phyloP scores from a whole-genome alignment of 2,113 vertebrate species.

The Hippopotamus amphibius region DNA sequence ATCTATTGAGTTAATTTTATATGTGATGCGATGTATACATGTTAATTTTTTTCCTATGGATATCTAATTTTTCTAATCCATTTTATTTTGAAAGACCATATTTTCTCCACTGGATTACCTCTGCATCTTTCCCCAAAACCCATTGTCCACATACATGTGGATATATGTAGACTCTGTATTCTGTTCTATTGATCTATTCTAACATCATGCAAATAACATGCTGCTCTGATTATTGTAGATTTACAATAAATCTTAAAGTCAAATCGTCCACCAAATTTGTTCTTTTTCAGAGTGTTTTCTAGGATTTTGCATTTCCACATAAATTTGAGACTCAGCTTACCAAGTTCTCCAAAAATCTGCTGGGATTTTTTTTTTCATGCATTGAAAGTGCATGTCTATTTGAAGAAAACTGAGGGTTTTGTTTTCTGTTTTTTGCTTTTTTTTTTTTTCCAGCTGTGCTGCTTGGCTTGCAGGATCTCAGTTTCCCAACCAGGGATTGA shows the following conservation, averaged over 20 bases:
- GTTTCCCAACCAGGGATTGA: background rate
- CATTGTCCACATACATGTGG: background rate
- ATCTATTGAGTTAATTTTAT: too few relatives aligned
- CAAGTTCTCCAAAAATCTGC: background rate
- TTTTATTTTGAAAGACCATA: background rate
- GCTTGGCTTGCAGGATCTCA: background rate
- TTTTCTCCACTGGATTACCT: background rate
- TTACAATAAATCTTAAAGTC: background rate
- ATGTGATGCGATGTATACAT: background rate
- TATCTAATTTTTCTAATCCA: background rate
- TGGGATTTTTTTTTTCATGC: background rate
- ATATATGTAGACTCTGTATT: background rate
- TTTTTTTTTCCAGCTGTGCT: background rate
- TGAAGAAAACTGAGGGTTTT: background rate
- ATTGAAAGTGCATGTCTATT: background rate
- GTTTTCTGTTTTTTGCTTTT: background rate
- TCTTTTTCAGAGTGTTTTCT: background rate
- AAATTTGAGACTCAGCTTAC: background rate
- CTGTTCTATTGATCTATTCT: background rate
- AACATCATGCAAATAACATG: background rate
- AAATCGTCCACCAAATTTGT: background rate
- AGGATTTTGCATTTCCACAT: background rate
- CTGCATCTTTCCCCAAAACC: background rate
- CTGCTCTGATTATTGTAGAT: background rate
- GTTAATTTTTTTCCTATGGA: background rate